Evolutionary conservation across 2,113 vertebrate species (phyloP), one percentile per base, ranked within the genome.

Genomic region (Oreochromis spilurus): DNA sequence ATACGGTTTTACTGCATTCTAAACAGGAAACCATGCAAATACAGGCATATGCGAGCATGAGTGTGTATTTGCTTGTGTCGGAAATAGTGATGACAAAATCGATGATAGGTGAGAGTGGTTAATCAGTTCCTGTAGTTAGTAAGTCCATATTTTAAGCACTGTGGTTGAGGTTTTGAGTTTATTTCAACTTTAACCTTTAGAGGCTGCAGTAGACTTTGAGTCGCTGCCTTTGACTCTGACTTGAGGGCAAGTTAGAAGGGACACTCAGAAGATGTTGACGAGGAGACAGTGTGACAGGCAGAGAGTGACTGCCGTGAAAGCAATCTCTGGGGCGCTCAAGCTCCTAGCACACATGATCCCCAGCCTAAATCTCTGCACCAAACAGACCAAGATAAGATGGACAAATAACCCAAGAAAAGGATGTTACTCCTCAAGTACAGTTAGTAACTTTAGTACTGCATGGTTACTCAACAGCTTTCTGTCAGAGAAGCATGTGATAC

Each of bases 251-350:
- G 84, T 79, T 72, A 62, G 55, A 87, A 53, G 79, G 80, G 60
- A 70, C 58, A 55, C 60, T 88, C 75, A 43, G 55, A 82, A 19
- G 83, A 31, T 48, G 60, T 87, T 87, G 88, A 91, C 5, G 48
- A 50, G 54, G 50, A 91, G 77, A 89, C 81, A 40, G 53, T 53
- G 82, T 88, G 92, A 93, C 89, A 91, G 75, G 81, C 65, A 53
- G 79, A 62, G 79, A 83, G 85, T 52, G 38, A 31, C 83, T 14
- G 19, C 52, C 57, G 84, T 88, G 60, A 90, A 91, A 86, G 87
- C 83, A 84, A 88, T 78, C 40, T 21, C n/a, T 48, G 67, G 65
- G 34, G 43, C 72, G 43, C 43, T 89, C 53, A 79, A 45, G 88
- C 83, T 29, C 54, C 2, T 13, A 45, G 55, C 31, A 67, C 78